These are phyloP conservation scores for Fabriciana adippe DNA, from an alignment of 2,888 invertebrate species.

Conservation along the genomic window DNA sequence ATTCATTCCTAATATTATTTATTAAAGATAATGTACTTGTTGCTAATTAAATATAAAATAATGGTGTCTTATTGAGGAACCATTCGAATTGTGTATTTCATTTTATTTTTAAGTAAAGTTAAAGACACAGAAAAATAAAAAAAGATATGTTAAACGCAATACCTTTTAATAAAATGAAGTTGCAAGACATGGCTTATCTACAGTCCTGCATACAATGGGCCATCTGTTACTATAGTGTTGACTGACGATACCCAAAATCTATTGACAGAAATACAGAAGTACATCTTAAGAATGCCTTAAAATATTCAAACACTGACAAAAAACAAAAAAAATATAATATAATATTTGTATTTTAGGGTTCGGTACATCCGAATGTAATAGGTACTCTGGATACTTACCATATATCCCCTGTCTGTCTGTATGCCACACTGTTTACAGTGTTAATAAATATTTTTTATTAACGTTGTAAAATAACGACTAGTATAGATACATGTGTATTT, in stretches of 20 bases:
- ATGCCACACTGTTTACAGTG: too few relatives aligned
- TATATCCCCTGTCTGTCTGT: too few relatives aligned
- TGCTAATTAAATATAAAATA: too few relatives aligned
- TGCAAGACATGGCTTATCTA: slow-evolving; percentile 61
- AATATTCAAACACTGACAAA: neutral
- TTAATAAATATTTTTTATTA: too few relatives aligned
- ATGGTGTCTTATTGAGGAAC: too few relatives aligned
- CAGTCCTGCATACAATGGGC: slow-evolving; percentile 58
- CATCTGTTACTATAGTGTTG: slow-evolving; percentile 67
- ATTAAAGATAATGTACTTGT: slow-evolving; percentile 15
- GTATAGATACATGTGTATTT: too few relatives aligned
- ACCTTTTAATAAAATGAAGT: neutral
- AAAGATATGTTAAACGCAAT: neutral
- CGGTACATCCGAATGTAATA: neutral
- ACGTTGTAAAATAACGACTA: too few relatives aligned
- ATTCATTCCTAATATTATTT: slow-evolving; percentile 55
- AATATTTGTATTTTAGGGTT: neutral
- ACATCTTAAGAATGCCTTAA: slow-evolving; percentile 30
- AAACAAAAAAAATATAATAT: neutral
- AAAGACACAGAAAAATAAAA: neutral
- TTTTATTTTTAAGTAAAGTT: neutral
- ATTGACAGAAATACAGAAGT: slow-evolving; percentile 51
- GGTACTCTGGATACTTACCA: too few relatives aligned
- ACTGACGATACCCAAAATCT: slow-evolving; percentile 67
- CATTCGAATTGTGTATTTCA: too few relatives aligned